Evolutionary conservation across 2,888 invertebrate genomes (phyloP).

Genomic region (Morinoia aosen): DNA sequence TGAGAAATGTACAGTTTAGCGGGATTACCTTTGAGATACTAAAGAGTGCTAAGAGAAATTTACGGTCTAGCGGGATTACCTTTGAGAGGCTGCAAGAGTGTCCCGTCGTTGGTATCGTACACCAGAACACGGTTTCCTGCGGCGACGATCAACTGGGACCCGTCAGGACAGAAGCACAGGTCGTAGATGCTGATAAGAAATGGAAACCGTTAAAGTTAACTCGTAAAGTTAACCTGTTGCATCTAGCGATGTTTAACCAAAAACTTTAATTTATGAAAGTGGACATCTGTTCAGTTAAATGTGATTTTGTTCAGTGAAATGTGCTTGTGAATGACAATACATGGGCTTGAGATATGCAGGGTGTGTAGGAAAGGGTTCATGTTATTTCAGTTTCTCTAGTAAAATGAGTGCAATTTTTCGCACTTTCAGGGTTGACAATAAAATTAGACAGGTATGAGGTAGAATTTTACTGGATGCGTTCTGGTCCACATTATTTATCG

Average conservation of each 20-base stretch:
- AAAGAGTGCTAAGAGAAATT: background rate
- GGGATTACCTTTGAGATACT: background rate
- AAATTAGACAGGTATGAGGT: too few relatives aligned
- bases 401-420: too few relatives aligned
- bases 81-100: conserved; percentile 90
- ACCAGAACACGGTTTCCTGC: conserved; percentile 95
- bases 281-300: background rate
- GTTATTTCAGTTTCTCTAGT: too few relatives aligned
- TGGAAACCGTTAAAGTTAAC: background rate
- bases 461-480: too few relatives aligned
- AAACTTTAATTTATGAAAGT: background rate
- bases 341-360: too few relatives aligned
- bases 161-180: conserved; percentile 92
- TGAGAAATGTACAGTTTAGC: background rate
- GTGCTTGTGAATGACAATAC: too few relatives aligned
- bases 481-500: too few relatives aligned
- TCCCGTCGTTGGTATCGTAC: conserved; percentile 92
- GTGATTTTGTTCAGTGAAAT: background rate
- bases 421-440: too few relatives aligned
- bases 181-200: conserved; percentile 84
- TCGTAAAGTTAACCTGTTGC: conserved; percentile 32
- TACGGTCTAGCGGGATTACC: conserved; percentile 72
- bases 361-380: too few relatives aligned
- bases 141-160: conserved; percentile 91
- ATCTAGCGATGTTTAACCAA: background rate